Conservation (phyloP, 2,113 vertebrate genomes). For the Asarcornis scutulata region DNA sequence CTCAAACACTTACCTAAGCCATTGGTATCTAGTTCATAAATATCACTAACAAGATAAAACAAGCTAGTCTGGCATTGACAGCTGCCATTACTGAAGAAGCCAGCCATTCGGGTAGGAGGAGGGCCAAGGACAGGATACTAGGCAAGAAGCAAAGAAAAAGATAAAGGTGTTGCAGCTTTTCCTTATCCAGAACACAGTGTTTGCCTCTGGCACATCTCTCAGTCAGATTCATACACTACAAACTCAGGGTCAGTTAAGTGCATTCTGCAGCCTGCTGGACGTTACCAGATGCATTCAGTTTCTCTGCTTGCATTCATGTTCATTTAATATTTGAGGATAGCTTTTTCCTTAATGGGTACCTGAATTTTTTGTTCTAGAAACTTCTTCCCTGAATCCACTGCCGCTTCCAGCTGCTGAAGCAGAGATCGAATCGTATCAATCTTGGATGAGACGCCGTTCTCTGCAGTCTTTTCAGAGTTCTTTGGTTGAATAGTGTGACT, state of each 20-base stretch:
- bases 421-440: slow-evolving; percentile 80
- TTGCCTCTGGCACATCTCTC: slow-evolving; percentile 27
- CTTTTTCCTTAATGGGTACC: slow-evolving; percentile 66
- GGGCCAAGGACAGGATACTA: slow-evolving; percentile 95
- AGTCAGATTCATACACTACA: slow-evolving; percentile 34
- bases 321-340: background rate
- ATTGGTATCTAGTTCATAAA: slow-evolving; percentile 89
- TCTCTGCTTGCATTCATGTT: background rate
- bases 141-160: slow-evolving; percentile 39
- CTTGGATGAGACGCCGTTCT: slow-evolving; percentile 90
- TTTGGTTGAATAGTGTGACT: slow-evolving; percentile 81
- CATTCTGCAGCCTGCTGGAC: slow-evolving; percentile 28
- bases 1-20: slow-evolving; percentile 87
- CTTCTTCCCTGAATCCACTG: slow-evolving; percentile 82
- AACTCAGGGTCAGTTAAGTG: slow-evolving; percentile 36
- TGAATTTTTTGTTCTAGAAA: slow-evolving; percentile 84
- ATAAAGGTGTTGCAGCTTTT: slow-evolving; percentile 52
- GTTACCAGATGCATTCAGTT: slow-evolving; percentile 13
- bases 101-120: slow-evolving; percentile 87
- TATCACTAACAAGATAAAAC: slow-evolving; percentile 87
- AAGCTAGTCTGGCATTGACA: slow-evolving; percentile 91
- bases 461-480: slow-evolving; percentile 86
- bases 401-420: slow-evolving; percentile 85
- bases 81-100: slow-evolving; percentile 88
- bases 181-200: background rate